Conservation (phyloP, 2,888 invertebrate genomes). For the Allophyes oxyacanthae region DNA sequence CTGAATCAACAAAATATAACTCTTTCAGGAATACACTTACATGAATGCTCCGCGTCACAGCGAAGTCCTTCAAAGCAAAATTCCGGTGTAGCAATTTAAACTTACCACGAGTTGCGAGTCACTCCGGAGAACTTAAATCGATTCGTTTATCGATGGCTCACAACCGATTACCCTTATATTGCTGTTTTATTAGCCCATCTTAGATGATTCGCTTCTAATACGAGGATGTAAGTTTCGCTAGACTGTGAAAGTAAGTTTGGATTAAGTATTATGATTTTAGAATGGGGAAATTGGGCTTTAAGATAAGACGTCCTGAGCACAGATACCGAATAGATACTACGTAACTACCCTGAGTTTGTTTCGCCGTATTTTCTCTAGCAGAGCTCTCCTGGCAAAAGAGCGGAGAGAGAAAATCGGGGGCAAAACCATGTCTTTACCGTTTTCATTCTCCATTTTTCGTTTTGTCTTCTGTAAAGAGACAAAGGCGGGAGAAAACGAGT, state of each 20-base stretch:
- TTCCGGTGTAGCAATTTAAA: conserved; percentile 87
- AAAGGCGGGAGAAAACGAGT: too few relatives aligned
- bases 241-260: conserved; percentile 45
- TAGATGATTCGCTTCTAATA: conserved; percentile 61
- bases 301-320: too few relatives aligned
- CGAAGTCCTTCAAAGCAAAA: conserved; percentile 76
- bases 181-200: conserved; percentile 79
- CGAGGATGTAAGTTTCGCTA: conserved; percentile 52
- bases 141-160: conserved; percentile 86
- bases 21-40: conserved; percentile 49
- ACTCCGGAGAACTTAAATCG: conserved; percentile 85
- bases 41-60: conserved; percentile 57
- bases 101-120: conserved; percentile 79
- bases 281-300: conserved; percentile 12
- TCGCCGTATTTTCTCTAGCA: too few relatives aligned
- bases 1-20: conserved; percentile 28
- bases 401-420: too few relatives aligned
- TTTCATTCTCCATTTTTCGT: too few relatives aligned
- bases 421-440: too few relatives aligned
- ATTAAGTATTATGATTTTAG: conserved; percentile 23
- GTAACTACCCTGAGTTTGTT: too few relatives aligned
- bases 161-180: conserved; percentile 85
- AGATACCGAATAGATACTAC: too few relatives aligned
- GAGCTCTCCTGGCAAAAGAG: too few relatives aligned
- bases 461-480: too few relatives aligned